A percentile compares a stretch with the other conserved stretches of the same genome.
phyloP scores from a whole-genome alignment of 2,113 vertebrate genomes.

The Sapajus apella region DNA sequence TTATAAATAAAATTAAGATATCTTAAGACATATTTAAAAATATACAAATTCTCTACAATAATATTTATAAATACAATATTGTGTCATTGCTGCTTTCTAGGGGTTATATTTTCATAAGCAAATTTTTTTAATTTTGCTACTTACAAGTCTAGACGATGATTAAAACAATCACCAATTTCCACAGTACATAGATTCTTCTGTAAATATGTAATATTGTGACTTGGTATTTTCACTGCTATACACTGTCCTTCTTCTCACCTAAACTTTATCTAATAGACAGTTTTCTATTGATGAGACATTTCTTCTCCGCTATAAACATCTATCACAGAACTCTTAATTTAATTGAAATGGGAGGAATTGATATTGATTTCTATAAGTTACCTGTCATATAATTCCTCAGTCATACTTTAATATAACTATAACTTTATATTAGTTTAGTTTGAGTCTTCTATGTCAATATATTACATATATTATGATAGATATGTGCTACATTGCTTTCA shows the following conservation, averaged over 20 bases:
- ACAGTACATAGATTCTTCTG: not conserved
- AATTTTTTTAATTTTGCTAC: not conserved
- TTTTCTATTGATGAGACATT: not conserved
- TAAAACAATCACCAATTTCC: not conserved
- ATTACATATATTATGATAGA: not conserved
- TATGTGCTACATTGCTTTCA: not conserved
- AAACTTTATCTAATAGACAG: not conserved
- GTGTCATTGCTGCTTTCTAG: not conserved
- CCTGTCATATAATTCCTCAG: not conserved
- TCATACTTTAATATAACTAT: not conserved
- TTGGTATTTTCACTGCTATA: not conserved
- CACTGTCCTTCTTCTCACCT: not conserved
- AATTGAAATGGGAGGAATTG: not conserved
- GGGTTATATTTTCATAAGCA: not conserved
- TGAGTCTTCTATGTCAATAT: not conserved
- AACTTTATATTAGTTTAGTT: not conserved
- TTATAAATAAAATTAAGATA: slow-evolving; percentile 25
- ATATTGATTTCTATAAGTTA: not conserved
- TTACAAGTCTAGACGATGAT: not conserved
- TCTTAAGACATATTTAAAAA: not conserved
- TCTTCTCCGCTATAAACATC: not conserved
- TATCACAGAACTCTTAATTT: not conserved
- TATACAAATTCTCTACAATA: not conserved
- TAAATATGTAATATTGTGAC: not conserved
- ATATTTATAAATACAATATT: not conserved